These are phyloP conservation scores for Xenopus tropicalis DNA, from an alignment of 2,113 vertebrate species.

Conservation along the genomic window DNA sequence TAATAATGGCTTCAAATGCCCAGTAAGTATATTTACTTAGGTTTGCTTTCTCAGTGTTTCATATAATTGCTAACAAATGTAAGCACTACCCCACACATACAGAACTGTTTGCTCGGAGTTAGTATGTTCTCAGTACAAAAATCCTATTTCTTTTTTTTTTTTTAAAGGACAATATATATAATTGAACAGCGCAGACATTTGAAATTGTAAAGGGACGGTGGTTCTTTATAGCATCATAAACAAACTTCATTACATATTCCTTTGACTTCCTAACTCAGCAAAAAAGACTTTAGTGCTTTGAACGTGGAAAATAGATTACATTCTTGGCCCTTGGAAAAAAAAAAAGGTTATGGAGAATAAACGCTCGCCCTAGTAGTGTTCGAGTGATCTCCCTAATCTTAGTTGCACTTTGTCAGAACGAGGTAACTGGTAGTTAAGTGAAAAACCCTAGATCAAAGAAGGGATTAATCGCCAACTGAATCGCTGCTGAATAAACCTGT, in stretches of 20 bases:
- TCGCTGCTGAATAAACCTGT: slow-evolving; percentile 83
- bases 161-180: too few relatives aligned
- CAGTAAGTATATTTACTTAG: too few relatives aligned
- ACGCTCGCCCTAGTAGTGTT: slow-evolving; percentile 64
- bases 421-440: slow-evolving; percentile 84
- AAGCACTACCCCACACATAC: too few relatives aligned
- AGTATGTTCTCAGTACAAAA: too few relatives aligned
- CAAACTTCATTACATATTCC: slow-evolving; percentile 64
- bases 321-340: slow-evolving; percentile 67
- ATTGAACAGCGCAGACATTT: too few relatives aligned
- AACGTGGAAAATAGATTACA: slow-evolving; percentile 70
- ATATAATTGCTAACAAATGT: too few relatives aligned
- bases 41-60: too few relatives aligned
- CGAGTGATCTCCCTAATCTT: slow-evolving; percentile 75
- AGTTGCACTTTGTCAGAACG: slow-evolving; percentile 81
- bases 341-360: slow-evolving; percentile 68
- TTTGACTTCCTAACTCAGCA: slow-evolving; percentile 74
- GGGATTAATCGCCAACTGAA: slow-evolving; percentile 83
- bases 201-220: too few relatives aligned
- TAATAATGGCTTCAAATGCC: too few relatives aligned
- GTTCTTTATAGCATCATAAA: slow-evolving; percentile 34
- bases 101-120: too few relatives aligned
- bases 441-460: slow-evolving; percentile 86
- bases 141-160: too few relatives aligned
- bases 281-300: slow-evolving; percentile 70